A percentile compares a stretch with the other conserved stretches of the same genome.
Evolutionary conservation across 2,113 vertebrate species (phyloP).

Genomic region (Climacteris rufus): DNA sequence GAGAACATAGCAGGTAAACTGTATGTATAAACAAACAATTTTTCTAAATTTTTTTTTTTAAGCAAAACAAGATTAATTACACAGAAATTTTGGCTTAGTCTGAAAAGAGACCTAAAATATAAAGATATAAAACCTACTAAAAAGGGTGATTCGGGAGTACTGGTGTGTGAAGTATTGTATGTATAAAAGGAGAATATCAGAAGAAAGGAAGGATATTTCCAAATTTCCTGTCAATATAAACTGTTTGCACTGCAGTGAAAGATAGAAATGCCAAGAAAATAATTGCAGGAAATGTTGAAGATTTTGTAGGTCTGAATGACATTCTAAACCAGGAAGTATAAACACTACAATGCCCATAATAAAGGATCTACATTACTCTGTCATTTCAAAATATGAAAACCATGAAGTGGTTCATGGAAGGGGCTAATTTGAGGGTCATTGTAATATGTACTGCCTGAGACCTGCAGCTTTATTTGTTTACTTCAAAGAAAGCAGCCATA

Average conservation of each 20-base stretch:
- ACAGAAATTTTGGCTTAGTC: not conserved
- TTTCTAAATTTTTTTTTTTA: not conserved
- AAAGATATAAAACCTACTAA: not conserved
- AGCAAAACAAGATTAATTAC: not conserved
- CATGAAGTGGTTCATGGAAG: not conserved
- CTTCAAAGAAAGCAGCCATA: not conserved
- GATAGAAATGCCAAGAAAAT: constrained; percentile 37
- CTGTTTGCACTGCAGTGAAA: constrained; percentile 11
- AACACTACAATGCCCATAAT: not conserved
- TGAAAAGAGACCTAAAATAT: not conserved
- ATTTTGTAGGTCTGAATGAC: not conserved
- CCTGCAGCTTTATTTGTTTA: not conserved
- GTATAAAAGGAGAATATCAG: not conserved
- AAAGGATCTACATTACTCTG: not conserved
- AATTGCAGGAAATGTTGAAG: constrained; percentile 22
- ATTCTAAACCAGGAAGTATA: not conserved
- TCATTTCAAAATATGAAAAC: constrained; percentile 21
- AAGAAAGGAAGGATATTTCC: constrained; percentile 30
- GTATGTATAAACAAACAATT: not conserved
- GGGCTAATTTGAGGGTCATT: not conserved
- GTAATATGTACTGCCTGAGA: not conserved
- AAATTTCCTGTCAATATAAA: constrained; percentile 40
- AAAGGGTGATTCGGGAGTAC: not conserved
- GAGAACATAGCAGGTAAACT: not conserved
- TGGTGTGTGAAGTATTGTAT: not conserved